A percentile compares a stretch with the other conserved stretches of the same genome.
Conservation (phyloP, 2,113 vertebrate species). For the Gymnogyps californianus region DNA sequence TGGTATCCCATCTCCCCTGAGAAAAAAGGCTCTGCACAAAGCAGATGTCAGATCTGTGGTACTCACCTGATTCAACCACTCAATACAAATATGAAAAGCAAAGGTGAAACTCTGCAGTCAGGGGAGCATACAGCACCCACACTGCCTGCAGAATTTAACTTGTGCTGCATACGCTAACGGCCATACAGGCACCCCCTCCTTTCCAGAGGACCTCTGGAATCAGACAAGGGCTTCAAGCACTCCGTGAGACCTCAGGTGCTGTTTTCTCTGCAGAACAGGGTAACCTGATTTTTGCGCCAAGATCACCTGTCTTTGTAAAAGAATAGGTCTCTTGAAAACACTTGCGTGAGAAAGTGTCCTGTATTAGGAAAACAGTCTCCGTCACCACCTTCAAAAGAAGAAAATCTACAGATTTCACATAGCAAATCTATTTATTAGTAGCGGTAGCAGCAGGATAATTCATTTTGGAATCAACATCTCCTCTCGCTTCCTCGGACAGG, state of each 20-base stretch:
- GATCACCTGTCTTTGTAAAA: background rate
- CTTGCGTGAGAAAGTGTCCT: background rate
- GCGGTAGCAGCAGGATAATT: background rate
- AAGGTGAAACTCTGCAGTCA: background rate
- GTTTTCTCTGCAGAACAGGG: background rate
- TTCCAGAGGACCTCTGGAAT: background rate
- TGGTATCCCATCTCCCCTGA: too few relatives aligned
- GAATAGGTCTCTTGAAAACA: background rate
- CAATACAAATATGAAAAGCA: background rate
- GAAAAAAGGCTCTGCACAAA: background rate
- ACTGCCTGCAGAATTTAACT: background rate
- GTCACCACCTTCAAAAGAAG: background rate
- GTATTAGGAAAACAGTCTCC: background rate
- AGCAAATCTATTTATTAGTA: background rate
- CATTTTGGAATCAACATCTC: background rate
- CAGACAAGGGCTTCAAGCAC: background rate
- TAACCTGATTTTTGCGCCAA: background rate
- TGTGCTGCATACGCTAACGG: background rate
- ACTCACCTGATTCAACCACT: background rate
- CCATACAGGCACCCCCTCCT: background rate
- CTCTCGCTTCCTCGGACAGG: background rate
- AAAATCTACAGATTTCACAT: background rate
- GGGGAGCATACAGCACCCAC: background rate
- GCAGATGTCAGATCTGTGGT: background rate
- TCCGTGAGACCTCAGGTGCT: background rate